A percentile compares a stretch with the other conserved stretches of the same genome.
Conservation (phyloP, 1,140 invertebrate species). For the Aphaenogaster floridana region DNA sequence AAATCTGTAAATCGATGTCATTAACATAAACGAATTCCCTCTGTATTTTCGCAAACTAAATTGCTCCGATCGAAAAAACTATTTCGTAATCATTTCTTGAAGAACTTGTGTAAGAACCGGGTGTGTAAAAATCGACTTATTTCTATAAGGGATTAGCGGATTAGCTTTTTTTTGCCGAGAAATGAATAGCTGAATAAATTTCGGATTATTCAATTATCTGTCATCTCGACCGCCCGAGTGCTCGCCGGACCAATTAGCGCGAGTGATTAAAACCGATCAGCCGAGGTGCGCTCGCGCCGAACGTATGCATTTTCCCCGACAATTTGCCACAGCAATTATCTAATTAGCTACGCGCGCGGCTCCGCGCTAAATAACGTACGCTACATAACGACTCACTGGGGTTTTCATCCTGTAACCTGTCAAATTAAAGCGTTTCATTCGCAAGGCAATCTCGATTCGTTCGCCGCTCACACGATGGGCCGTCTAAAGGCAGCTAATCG, state of each 20-base stretch:
- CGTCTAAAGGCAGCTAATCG: slow-evolving; percentile 9
- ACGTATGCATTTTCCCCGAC: slow-evolving; percentile 8
- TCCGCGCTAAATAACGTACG: slow-evolving; percentile 34
- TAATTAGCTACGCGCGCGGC: slow-evolving; percentile 23
- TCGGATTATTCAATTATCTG: not conserved
- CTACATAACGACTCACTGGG: slow-evolving; percentile 18
- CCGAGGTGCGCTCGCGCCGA: slow-evolving; percentile 10
- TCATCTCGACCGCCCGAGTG: slow-evolving; percentile 13
- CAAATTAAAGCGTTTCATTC: slow-evolving; percentile 49
- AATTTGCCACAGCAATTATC: slow-evolving; percentile 29
- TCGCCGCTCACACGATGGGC: slow-evolving; percentile 24
- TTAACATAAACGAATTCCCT: not conserved
- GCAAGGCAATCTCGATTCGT: slow-evolving; percentile 49
- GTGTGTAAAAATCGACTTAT: not conserved
- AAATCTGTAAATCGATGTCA: not conserved
- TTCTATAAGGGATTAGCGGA: not conserved
- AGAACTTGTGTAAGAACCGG: not conserved
- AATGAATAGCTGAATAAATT: not conserved
- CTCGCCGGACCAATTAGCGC: slow-evolving; percentile 30
- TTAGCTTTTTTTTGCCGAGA: not conserved
- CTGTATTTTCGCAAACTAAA: not conserved
- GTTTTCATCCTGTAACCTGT: slow-evolving; percentile 26
- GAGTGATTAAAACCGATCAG: not conserved
- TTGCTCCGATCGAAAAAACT: not conserved
- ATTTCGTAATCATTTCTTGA: not conserved